phyloP scores from a whole-genome alignment of 2,113 vertebrate genomes.

The Microcebus griseorufus region DNA sequence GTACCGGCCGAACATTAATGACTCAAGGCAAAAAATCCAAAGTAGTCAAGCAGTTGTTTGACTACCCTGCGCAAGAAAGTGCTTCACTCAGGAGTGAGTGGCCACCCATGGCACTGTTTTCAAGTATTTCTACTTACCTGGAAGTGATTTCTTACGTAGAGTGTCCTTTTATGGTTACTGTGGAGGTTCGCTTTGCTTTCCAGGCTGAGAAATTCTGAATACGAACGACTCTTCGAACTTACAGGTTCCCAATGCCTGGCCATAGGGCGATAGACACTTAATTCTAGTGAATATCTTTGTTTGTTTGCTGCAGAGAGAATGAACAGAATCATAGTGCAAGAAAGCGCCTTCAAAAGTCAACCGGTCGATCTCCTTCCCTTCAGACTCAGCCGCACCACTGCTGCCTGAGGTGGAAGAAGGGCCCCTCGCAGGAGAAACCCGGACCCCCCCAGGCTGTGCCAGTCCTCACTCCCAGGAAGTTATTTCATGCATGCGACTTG shows the following conservation, averaged over 20 bases:
- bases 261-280: background rate
- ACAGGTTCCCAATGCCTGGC: background rate
- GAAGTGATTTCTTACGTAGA: background rate
- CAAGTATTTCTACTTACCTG: background rate
- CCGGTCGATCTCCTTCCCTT: background rate
- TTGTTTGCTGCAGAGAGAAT: background rate
- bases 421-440: background rate
- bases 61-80: background rate
- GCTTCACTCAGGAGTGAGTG: background rate
- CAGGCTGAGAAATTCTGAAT: background rate
- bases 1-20: too few species aligned
- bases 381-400: rapidly evolving
- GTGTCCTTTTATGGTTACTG: background rate
- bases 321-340: background rate
- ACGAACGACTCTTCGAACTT: background rate
- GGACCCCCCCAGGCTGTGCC: background rate
- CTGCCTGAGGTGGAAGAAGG: background rate
- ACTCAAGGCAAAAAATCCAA: background rate
- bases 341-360: background rate
- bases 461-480: background rate
- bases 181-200: background rate
- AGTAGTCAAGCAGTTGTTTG: background rate
- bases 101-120: rapidly evolving
- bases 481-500: background rate
- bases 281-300: background rate